A percentile compares a stretch with the other conserved stretches of the same genome.
Conservation (phyloP, 2,888 invertebrate species). For the Eupithecia dodoneata region DNA sequence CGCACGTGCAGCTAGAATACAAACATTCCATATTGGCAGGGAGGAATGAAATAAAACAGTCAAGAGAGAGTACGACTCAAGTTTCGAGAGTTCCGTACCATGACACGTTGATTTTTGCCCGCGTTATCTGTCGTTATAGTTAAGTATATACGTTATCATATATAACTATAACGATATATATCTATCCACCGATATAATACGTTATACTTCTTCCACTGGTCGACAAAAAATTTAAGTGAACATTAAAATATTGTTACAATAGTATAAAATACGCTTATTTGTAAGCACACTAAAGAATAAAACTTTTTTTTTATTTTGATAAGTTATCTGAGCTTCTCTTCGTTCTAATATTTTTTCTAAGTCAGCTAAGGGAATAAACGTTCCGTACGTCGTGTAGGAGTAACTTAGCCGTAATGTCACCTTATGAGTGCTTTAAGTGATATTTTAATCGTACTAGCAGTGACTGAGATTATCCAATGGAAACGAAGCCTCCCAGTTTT, state of each 20-base stretch:
- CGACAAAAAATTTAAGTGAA: too few relatives aligned
- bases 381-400: not conserved
- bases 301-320: too few relatives aligned
- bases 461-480: not conserved
- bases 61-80: not conserved
- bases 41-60: not conserved
- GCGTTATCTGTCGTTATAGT: not conserved
- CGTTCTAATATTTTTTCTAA: not conserved
- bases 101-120: not conserved
- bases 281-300: too few relatives aligned
- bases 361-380: not conserved
- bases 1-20: slow-evolving; percentile 26
- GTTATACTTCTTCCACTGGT: too few relatives aligned
- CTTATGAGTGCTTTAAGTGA: not conserved
- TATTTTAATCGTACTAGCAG: not conserved
- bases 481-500: not conserved
- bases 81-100: not conserved
- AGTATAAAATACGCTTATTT: too few relatives aligned
- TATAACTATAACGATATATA: too few relatives aligned
- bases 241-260: too few relatives aligned
- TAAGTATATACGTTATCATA: too few relatives aligned
- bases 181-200: too few relatives aligned
- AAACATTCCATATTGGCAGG: slow-evolving; percentile 18
- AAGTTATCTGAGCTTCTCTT: too few relatives aligned
- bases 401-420: not conserved